Evolutionary conservation across 2,113 vertebrate genomes (phyloP), one percentile per base, ranked within the genome.

Genomic region (Macquaria ambigua): DNA sequence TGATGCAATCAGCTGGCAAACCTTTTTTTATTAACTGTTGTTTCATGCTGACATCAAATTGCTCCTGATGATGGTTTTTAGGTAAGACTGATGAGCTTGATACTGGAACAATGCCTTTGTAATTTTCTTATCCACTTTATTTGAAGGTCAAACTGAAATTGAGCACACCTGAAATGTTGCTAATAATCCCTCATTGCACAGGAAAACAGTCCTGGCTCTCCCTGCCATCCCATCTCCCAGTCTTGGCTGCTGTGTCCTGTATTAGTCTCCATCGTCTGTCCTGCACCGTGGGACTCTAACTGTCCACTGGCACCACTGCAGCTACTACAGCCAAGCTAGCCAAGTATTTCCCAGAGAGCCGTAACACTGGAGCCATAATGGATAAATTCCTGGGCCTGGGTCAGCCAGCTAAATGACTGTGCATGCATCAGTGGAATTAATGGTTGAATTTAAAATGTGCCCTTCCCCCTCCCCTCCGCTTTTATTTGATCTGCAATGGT

Each of bases 231-330:
- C 52, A 66, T 75, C 67, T 81, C 73, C 28, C 46, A 21, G 43
- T 39, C 74, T 59, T 87, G 86, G 77, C 71, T 52, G 43, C 37
- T 18, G 37, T 23, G 31, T 61, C 20, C 31, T 21, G 21, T 68
- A 76, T 82, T 84, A 79, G 77, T 79, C 63, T 56, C 74, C 39
- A 82, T 81, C 74, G 62, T 75, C 84, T 87, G 81, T 75, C 37
- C 59, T 28, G 39, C 63, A 53, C 74, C n/a, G 15, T 21, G n/a
- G 77, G 81, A 67, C 58, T 67, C 63, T 77, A 70, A 85, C 73
- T 74, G 83, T 66, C 76, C 83, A 87, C 82, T 88, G 75, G 75
- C 82, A 79, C 39, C 58, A 41, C 39, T 5, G 39, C 25, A 53
- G 55, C 62, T 28, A 18, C 58, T 18, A 11, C 68, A 25, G 74